Evolutionary conservation across 2,888 invertebrate genomes (phyloP).

Genomic region (Drosophila stalkeri): DNA sequence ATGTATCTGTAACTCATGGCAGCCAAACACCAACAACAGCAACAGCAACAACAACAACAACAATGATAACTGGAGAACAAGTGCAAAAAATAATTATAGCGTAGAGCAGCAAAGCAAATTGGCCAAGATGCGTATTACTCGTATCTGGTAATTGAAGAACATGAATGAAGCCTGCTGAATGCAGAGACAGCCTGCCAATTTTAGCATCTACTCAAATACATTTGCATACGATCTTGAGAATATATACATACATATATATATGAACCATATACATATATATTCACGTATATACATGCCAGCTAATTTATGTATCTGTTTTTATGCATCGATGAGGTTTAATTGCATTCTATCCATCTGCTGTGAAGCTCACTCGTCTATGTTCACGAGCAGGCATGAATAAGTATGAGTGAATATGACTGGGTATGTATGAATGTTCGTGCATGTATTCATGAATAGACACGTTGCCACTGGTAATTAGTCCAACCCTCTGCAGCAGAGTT

Average conservation of each 20-base stretch:
- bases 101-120: conserved; percentile 20
- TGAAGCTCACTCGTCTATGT: conserved; percentile 55
- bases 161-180: conserved; percentile 55
- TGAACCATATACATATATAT: not conserved
- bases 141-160: conserved; percentile 63
- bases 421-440: conserved; percentile 1
- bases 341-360: conserved; percentile 75
- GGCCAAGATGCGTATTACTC: conserved; percentile 47
- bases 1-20: conserved; percentile 80
- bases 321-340: conserved; percentile 82
- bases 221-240: conserved; percentile 32
- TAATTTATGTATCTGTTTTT: conserved; percentile 51
- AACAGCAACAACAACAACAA: not conserved
- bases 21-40: conserved; percentile 42
- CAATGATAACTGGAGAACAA: conserved; percentile 28
- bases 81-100: conserved; percentile 60
- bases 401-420: not conserved
- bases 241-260: not conserved
- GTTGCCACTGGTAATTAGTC: conserved; percentile 42
- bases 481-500: conserved; percentile 13
- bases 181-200: conserved; percentile 41
- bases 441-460: conserved; percentile 28
- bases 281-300: conserved; percentile 6
- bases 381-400: conserved; percentile 1
- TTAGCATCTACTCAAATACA: conserved; percentile 25